These are phyloP conservation scores for Patiria pectinifera DNA, from an alignment of 53 echinoderm and acorn worm species.

Conservation along the genomic window DNA sequence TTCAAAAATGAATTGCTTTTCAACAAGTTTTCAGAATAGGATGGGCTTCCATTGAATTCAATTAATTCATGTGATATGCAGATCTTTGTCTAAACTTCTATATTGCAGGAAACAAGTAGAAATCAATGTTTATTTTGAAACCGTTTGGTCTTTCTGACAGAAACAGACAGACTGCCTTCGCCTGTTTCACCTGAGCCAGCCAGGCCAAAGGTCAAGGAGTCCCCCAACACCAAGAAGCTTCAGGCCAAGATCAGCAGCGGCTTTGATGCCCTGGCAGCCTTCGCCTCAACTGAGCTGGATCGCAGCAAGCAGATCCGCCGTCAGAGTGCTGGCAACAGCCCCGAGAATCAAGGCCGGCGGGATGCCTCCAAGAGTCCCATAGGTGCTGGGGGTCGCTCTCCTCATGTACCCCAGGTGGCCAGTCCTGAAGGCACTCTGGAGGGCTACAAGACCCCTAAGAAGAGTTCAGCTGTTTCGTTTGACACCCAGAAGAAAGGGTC, in stretches of 20 bases:
- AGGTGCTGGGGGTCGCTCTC: slow-evolving; percentile 46
- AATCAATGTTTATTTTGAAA: neutral
- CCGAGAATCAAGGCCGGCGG: slow-evolving; percentile 57
- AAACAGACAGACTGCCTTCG: slow-evolving; percentile 42
- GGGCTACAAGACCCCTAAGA: slow-evolving; percentile 5
- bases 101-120: neutral
- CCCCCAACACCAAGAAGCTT: slow-evolving; percentile 93
- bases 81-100: neutral
- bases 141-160: neutral
- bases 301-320: slow-evolving; percentile 83
- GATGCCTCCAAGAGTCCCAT: slow-evolving; percentile 56
- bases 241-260: slow-evolving; percentile 97
- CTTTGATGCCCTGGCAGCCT: slow-evolving; percentile 94
- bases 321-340: slow-evolving; percentile 84
- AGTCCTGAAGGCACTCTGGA: slow-evolving; percentile 14
- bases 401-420: neutral
- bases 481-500: slow-evolving; percentile 16
- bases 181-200: slow-evolving; percentile 42
- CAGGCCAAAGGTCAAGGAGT: slow-evolving; percentile 74
- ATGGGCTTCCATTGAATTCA: neutral
- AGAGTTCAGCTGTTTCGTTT: neutral
- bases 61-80: neutral
- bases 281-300: slow-evolving; percentile 90
- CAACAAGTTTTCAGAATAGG: too few relatives aligned
- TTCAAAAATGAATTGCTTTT: too few relatives aligned